Base-by-base conservation (phyloP, 1,140 invertebrate genomes). In the Halictus rubicundus region DNA sequence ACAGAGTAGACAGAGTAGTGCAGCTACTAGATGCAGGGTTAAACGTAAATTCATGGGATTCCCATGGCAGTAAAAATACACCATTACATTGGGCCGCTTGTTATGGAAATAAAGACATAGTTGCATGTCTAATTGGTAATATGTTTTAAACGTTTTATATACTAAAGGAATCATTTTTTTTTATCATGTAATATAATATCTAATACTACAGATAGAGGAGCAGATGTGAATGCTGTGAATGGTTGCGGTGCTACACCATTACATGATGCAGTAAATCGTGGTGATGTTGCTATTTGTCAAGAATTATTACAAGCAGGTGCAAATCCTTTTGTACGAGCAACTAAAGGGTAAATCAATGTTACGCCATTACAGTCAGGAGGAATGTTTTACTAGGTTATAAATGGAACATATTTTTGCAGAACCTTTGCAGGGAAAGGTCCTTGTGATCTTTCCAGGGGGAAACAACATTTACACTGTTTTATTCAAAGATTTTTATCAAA, bases 21-120 rank as follows among this genome's bases (percentile, higher is more conserved):
- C 91, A 93, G 78, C 82, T 94, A 82, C 68, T 95, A 77, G 92
- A 92, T 32, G 93, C 94, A 63, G 95, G 95, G 49, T 92, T 95
- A 60, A 90, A 92, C 80, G 92, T 95, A 0, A 95, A 95, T 88
- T 93, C 94, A 8, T 93, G 91, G 87, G 95, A 95, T 87, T 95
- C 94, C 49, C 92, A 94, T 73, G 93, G 93, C 25, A 95, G 94
- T 87, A 93, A 93, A 88, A 95, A 95, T 85, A 95, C 95, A 8
- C 94, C 95, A 16, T 90, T 96, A 32, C 95, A 96, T 89, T 95
- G 95, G 95, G 95, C 95, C 69, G 95, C 95, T 54, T 95, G 94
- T 84, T 95, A 94, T 89, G 94, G 94, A 21, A 94, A 94, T 86
- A 93, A 93, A 82, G 93, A 95, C 73, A 93, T 95, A 68, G 91